Evolutionary conservation across 2,113 vertebrate genomes (phyloP).

Genomic region (Lampris incognitus): DNA sequence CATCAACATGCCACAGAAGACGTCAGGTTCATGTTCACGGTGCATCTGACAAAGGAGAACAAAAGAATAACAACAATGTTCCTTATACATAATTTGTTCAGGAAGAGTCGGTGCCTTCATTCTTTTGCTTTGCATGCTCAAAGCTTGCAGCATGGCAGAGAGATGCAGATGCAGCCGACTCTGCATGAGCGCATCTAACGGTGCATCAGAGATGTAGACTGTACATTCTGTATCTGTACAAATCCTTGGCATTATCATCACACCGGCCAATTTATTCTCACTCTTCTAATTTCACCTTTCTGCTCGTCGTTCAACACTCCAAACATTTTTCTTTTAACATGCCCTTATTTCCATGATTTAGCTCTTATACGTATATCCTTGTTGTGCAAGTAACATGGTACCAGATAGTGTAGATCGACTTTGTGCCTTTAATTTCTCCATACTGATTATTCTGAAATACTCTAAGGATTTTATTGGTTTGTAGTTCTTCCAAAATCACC

Average conservation of each 20-base stretch:
- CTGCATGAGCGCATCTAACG: background rate
- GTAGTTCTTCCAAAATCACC: background rate
- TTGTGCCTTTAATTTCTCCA: too few relatives aligned
- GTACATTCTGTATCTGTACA: background rate
- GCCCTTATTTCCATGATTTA: background rate
- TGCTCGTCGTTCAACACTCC: too few relatives aligned
- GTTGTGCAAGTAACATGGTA: background rate
- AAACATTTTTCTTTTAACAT: background rate
- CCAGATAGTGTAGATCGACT: background rate
- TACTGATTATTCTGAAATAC: too few relatives aligned
- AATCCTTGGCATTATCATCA: background rate
- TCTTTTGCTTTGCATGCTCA: too few relatives aligned
- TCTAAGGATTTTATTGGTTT: background rate
- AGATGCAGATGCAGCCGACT: background rate
- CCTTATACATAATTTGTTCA: too few relatives aligned
- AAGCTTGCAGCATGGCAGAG: background rate
- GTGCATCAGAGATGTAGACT: too few relatives aligned
- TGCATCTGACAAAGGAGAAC: too few relatives aligned
- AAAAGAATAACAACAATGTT: too few relatives aligned
- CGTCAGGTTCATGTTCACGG: too few relatives aligned
- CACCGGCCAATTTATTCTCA: too few relatives aligned
- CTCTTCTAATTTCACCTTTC: background rate
- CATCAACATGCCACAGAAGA: too few relatives aligned
- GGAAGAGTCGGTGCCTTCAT: too few relatives aligned
- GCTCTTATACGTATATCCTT: background rate